Evolutionary conservation across 2,888 invertebrate species (phyloP), one percentile per base, ranked within the genome.

Genomic region (Strigamia maritima): DNA sequence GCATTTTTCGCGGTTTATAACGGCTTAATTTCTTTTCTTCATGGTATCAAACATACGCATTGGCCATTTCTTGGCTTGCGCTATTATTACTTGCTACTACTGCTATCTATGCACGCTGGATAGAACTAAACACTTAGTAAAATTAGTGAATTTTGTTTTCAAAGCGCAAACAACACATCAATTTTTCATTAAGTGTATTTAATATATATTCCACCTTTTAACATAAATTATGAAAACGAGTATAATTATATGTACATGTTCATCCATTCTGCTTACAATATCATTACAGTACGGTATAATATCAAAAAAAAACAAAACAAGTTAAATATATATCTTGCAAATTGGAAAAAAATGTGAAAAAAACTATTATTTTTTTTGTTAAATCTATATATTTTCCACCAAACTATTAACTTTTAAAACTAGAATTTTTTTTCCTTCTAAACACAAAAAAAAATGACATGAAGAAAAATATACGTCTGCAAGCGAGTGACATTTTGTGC

Each of bases 111-210:
- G 70, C 28, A 28, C 28, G 16, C 14, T 26, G 70, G 7, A 70
- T 12, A 7, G 24, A 70, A 28, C 70, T 70, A 70, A 70, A 24
- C 54, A 38, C 38, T 38, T 38, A 38, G 10, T 54, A 16, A 54
- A 54, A 1, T 49, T 7, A 7, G 35, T 8, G 3, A 1, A 35
- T 35, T 35, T 35, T 35, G 35, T 35, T 35, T 35, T 54, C 54
- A 19, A 54, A 8, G 14, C 19, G 54, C 19, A 49, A 49, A 14
- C 16, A 22, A 65, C 70, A 28, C 70, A n/a, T 70, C 10, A 70
- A 70, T 70, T 70, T 70, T 70, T 70, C 70, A 70, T 35, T 70
- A 70, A 70, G 70, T 28, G 28, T 70, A 28, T 70, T 70, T 70
- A 70, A 70, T 70, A 49, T 19, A 54, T 28, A n/a, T 24, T 70